Base-by-base conservation (phyloP, 2,888 invertebrate genomes). In the Euphydryas editha region DNA sequence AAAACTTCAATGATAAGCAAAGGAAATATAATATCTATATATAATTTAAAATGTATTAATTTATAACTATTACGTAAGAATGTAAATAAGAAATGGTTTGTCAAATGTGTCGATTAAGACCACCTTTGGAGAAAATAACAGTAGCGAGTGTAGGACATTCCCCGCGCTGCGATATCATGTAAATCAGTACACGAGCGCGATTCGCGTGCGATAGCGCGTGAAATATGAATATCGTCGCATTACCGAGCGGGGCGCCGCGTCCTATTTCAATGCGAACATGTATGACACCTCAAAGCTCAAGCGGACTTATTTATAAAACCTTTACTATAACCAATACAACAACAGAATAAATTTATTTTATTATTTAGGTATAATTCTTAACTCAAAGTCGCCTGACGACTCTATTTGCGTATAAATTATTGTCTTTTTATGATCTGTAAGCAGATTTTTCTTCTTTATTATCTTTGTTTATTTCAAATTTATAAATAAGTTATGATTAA, bases 211-310 rank as follows among this genome's bases (percentile, higher is more conserved):
- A 90, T 90, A 87, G 69, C 79, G 74, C 70, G 78, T 88, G 83
- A 91, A 84, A 85, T 88, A 90, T 87, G 87, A 83, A 87, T 83
- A 88, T 87, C 81, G 84, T 80, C 82, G 85, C 81, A 82, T 84
- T 85, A 84, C 79, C 77, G 74, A 73, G 77, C 78, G 73, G 75
- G 60, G 74, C 68, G 73, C 75, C 71, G 69, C 66, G 60, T 67
- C 42, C 54, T 65, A 60, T 69, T 65, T 66, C 65, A 63, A 65
- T 63, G 63, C 56, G 49, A 60, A 65, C 42, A 63, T 68, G 63
- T 68, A 62, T 65, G 62, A 72, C 67, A 73, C 66, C 69, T 67
- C 63, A 62, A 69, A 72, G 57, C 54, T 65, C 57, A 56, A 68
- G 46, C 60, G 51, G 49, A 64, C 47, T 44, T 64, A 54, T 64